phyloP scores from a whole-genome alignment of 2,113 vertebrate genomes.

The Azemiops feae region DNA sequence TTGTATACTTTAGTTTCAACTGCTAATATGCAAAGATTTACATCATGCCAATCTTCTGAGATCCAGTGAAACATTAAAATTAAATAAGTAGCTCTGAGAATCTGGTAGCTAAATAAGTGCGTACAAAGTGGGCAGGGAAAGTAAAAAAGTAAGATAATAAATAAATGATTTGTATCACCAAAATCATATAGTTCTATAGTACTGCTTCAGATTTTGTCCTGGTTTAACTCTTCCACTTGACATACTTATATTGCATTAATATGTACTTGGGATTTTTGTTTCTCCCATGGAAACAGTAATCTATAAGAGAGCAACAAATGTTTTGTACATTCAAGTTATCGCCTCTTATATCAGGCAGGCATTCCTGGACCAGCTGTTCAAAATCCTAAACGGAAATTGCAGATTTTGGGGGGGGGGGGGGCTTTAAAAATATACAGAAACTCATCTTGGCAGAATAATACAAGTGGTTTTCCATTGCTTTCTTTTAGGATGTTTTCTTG shows the following conservation, averaged over 20 bases:
- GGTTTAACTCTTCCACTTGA: not conserved
- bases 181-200: not conserved
- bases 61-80: not conserved
- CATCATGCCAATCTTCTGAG: not conserved
- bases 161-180: not conserved
- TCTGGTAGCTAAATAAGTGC: not conserved
- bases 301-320: not conserved
- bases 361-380: no score
- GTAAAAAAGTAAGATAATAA: not conserved
- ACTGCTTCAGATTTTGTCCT: not conserved
- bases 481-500: not conserved
- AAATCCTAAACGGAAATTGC: not conserved
- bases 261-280: not conserved
- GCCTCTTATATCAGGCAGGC: not conserved
- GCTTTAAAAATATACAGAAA: not conserved
- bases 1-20: not conserved
- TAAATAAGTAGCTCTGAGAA: not conserved
- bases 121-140: not conserved
- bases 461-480: not conserved
- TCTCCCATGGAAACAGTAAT: not conserved
- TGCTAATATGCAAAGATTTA: not conserved
- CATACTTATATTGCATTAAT: not conserved
- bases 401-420: no score
- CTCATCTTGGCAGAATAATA: not conserved
- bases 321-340: not conserved